Conservation (phyloP, 2,888 invertebrate genomes). For the Halocaridina rubra region DNA sequence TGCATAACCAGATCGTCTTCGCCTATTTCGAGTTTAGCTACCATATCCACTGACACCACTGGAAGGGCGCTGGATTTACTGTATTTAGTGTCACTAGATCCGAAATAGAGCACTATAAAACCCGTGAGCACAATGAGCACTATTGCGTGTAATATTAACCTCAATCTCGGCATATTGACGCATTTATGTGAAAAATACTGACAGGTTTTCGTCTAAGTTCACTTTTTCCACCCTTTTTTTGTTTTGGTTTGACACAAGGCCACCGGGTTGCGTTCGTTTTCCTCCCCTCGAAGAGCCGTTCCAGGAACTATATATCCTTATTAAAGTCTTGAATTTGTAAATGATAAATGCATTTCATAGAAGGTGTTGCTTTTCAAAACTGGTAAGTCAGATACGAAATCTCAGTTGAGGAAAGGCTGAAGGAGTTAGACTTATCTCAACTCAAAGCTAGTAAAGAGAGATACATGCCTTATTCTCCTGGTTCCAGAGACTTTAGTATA, state of each 20-base stretch:
- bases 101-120: background rate
- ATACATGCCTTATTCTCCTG: too few relatives aligned
- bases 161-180: background rate
- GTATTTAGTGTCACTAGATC: background rate
- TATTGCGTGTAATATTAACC: too few relatives aligned
- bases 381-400: too few relatives aligned
- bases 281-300: background rate
- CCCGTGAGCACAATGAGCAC: background rate
- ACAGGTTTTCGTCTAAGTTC: background rate
- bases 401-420: too few relatives aligned
- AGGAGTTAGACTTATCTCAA: too few relatives aligned
- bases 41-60: background rate
- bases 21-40: background rate
- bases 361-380: too few relatives aligned
- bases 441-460: too few relatives aligned
- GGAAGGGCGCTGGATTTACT: background rate
- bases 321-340: too few relatives aligned
- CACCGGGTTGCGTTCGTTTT: background rate
- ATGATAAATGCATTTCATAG: too few relatives aligned
- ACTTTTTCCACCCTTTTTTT: background rate
- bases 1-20: background rate
- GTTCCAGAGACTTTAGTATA: too few relatives aligned
- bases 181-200: background rate
- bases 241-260: background rate
- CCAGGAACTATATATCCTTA: too few relatives aligned